Evolutionary conservation across 2,888 invertebrate genomes (phyloP).

Genomic region (Tenodera sinensis): DNA sequence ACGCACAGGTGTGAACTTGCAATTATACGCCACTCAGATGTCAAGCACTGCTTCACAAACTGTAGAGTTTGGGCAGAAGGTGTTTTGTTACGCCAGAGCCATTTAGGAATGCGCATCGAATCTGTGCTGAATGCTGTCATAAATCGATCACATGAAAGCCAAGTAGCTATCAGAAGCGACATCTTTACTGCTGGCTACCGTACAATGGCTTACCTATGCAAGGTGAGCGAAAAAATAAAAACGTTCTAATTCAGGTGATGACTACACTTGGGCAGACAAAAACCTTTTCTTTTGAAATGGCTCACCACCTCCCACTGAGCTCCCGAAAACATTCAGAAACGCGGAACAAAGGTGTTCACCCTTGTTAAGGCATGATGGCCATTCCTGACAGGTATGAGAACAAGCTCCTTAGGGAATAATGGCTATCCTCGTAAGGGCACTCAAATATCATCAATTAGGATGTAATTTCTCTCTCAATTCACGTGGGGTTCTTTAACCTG

Average conservation of each 20-base stretch:
- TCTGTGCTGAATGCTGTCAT: not conserved
- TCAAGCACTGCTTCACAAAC: no score
- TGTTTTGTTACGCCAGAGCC: not conserved
- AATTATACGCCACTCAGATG: no score
- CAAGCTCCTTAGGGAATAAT: not conserved
- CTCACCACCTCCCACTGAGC: slow-evolving; percentile 5
- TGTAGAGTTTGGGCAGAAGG: not conserved
- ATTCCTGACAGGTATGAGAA: not conserved
- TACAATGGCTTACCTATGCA: not conserved
- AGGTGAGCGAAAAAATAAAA: not conserved
- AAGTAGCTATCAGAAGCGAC: not conserved
- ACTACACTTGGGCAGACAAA: not conserved
- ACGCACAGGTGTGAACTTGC: no score
- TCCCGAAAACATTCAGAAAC: not conserved
- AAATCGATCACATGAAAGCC: not conserved
- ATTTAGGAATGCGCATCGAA: not conserved
- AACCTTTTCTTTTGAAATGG: not conserved
- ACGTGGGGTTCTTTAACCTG: no score
- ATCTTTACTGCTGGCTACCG: not conserved
- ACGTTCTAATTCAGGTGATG: slow-evolving; percentile 1
- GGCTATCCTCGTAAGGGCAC: not conserved
- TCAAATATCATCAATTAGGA: not conserved
- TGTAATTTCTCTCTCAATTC: not conserved
- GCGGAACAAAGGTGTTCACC: not conserved
- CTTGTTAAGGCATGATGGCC: not conserved